These are phyloP conservation scores for Aulostomus chinensis DNA, from an alignment of 2,797 vertebrate species.

Conservation along the genomic window DNA sequence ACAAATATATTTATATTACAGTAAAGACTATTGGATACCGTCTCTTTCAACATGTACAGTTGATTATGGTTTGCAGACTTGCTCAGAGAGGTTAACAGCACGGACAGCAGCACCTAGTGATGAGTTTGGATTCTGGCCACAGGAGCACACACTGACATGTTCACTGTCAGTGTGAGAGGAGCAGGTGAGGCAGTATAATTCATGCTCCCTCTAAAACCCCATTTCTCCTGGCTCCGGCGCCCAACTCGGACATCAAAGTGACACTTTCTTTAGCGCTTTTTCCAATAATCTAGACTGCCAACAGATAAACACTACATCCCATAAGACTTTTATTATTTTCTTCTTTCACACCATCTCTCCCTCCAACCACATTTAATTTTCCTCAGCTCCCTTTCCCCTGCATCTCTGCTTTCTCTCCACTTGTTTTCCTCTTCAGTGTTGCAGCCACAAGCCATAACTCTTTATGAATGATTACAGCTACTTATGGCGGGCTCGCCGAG, in stretches of 20 bases:
- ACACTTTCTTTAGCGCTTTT: conserved; percentile 28
- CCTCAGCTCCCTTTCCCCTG: background rate
- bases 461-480: conserved; percentile 63
- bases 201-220: conserved; percentile 25
- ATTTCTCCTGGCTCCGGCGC: conserved; percentile 16
- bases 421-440: conserved; percentile 7
- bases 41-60: too few species aligned
- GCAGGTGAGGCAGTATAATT: conserved; percentile 12
- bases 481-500: conserved; percentile 51
- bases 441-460: conserved; percentile 46
- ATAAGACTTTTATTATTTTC: conserved; percentile 24
- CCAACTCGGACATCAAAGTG: conserved; percentile 18
- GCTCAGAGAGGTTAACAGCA: background rate
- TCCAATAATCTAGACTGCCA: conserved; percentile 16
- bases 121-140: background rate
- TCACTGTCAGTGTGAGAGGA: background rate
- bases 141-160: background rate
- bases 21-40: too few species aligned
- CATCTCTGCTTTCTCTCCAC: conserved; percentile 6
- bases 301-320: conserved; percentile 23
- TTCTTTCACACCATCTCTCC: conserved; percentile 8
- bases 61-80: background rate
- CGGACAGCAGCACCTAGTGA: background rate
- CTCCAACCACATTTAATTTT: conserved; percentile 11
- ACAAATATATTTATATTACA: too few species aligned